A percentile compares a stretch with the other conserved stretches of the same genome.
phyloP scores from a whole-genome alignment of 1,140 invertebrate species.

The Hesperophylax magnus region DNA sequence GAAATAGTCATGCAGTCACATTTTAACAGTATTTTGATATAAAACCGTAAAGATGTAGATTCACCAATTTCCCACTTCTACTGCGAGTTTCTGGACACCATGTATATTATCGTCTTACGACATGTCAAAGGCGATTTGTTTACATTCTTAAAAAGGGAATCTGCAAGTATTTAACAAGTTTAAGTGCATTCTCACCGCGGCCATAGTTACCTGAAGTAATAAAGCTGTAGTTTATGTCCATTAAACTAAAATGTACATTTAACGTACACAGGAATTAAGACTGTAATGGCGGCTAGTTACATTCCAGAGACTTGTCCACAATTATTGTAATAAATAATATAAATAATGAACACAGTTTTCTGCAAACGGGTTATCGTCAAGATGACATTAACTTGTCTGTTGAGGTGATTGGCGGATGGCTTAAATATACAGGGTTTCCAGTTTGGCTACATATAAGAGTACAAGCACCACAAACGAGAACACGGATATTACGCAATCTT shows the following conservation, averaged over 20 bases:
- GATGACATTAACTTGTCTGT: slow-evolving; percentile 15
- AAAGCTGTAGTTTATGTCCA: not conserved
- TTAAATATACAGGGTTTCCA: too few species aligned
- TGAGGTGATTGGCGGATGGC: not conserved
- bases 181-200: not conserved
- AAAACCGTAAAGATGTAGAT: too few species aligned
- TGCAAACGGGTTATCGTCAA: slow-evolving; percentile 16
- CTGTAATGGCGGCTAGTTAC: not conserved
- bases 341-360: slow-evolving; percentile 12
- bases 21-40: too few species aligned
- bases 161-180: not conserved
- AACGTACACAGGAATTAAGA: slow-evolving; percentile 25
- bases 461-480: too few species aligned
- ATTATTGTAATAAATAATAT: slow-evolving; percentile 1
- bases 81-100: too few species aligned
- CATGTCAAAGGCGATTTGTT: not conserved
- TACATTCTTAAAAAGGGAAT: not conserved
- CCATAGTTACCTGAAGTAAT: not conserved
- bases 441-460: too few species aligned
- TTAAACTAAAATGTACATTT: slow-evolving; percentile 5
- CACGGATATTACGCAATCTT: too few species aligned
- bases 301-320: not conserved
- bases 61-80: too few species aligned
- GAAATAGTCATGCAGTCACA: too few species aligned
- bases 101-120: not conserved